Percentiles rank a stretch among this genome's conserved stretches.
Evolutionary conservation across 2,888 invertebrate genomes (phyloP).

Genomic region (Eilema sororculum): DNA sequence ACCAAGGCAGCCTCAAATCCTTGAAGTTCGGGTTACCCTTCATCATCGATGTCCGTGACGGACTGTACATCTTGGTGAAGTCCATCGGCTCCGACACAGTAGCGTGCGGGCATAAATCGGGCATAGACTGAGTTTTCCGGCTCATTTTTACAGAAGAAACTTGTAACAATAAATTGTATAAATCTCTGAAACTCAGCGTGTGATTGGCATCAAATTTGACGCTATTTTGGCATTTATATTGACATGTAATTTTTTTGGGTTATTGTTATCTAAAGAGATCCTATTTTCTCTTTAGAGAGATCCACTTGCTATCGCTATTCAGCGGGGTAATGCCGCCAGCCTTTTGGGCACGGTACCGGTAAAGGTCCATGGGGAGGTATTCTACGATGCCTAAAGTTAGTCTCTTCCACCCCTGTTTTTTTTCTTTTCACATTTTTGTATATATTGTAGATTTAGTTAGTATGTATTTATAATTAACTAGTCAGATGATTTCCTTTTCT

Average conservation of each 20-base stretch:
- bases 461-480: no score
- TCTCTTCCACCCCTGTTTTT: no score
- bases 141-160: not conserved
- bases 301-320: no score
- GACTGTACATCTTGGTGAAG: not conserved
- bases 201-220: not conserved
- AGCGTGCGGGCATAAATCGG: not conserved
- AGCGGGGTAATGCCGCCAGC: no score
- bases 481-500: no score
- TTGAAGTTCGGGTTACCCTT: conserved; percentile 49
- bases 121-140: conserved; percentile 11
- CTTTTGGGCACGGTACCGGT: no score
- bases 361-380: no score
- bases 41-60: not conserved
- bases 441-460: no score
- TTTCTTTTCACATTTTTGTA: no score
- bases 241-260: not conserved
- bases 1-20: conserved; percentile 55
- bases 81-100: not conserved
- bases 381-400: no score
- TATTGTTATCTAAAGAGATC: no score
- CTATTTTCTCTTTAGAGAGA: not conserved
- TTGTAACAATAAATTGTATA: not conserved
- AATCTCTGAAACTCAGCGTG: not conserved
- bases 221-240: not conserved